These are phyloP conservation scores for Indri indri DNA, from an alignment of 2,113 vertebrate species.

Conservation along the genomic window DNA sequence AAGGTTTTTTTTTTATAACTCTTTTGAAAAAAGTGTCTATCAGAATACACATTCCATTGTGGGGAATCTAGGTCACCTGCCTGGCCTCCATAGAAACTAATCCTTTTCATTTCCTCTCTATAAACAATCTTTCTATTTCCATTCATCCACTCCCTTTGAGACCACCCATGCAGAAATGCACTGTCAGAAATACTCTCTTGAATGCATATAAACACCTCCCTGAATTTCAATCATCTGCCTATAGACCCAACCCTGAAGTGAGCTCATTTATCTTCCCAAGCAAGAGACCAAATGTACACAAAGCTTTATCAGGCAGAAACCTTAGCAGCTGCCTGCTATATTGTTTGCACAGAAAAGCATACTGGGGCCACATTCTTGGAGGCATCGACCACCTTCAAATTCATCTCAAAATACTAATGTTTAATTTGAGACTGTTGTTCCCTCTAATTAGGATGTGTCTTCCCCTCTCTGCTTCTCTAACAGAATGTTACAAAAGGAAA, in stretches of 20 bases:
- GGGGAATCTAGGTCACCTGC: constrained; percentile 75
- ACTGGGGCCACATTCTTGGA: not conserved
- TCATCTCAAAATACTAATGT: not conserved
- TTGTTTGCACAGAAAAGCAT: constrained; percentile 3
- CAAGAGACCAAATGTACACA: constrained; percentile 56
- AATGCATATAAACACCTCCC: constrained; percentile 53
- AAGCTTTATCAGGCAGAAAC: constrained; percentile 50
- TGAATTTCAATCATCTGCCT: constrained; percentile 57
- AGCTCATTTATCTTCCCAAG: constrained; percentile 64
- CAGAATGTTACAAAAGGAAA: not conserved
- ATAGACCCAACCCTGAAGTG: not conserved
- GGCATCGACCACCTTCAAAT: constrained; percentile 18
- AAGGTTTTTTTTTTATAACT: not conserved
- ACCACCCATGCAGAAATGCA: constrained; percentile 50
- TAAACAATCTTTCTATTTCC: constrained; percentile 53
- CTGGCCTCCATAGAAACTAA: constrained; percentile 64
- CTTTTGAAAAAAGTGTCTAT: constrained; percentile 59
- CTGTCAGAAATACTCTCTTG: constrained; percentile 53
- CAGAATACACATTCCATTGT: constrained; percentile 16
- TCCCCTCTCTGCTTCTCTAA: not conserved
- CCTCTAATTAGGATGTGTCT: not conserved
- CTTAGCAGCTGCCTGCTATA: not conserved
- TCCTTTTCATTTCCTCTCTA: constrained; percentile 48
- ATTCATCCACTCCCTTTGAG: constrained; percentile 41
- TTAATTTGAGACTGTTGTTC: not conserved